phyloP scores from a whole-genome alignment of 2,113 vertebrate species.

The Erythrolamprus reginae region DNA sequence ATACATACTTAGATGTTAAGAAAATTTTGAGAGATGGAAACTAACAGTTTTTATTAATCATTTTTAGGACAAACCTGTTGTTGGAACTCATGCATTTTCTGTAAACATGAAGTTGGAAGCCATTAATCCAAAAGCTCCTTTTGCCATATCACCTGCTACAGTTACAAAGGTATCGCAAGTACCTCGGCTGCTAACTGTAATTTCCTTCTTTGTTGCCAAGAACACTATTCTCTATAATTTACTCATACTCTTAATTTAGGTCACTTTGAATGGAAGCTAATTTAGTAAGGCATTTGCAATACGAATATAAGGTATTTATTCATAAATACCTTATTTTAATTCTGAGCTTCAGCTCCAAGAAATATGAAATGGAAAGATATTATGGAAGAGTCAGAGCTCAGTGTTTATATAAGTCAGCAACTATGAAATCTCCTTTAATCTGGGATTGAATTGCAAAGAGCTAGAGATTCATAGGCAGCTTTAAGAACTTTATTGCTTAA shows the following conservation, averaged over 20 bases:
- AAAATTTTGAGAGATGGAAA: not conserved
- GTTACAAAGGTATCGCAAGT: conserved; percentile 81
- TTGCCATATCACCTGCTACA: conserved; percentile 89
- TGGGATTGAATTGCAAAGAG: not conserved
- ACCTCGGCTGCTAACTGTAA: not conserved
- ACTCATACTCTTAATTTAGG: not conserved
- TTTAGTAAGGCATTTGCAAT: not conserved
- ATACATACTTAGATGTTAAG: not conserved
- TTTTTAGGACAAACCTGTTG: conserved; percentile 83
- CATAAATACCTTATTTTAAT: not conserved
- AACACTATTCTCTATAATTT: not conserved
- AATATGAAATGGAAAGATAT: not conserved
- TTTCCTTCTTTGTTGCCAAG: not conserved
- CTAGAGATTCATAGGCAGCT: not conserved
- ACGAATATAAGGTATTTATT: not conserved
- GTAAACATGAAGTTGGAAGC: conserved; percentile 95
- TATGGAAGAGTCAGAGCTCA: not conserved
- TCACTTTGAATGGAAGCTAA: not conserved
- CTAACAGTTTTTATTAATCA: not conserved
- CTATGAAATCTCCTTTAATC: not conserved
- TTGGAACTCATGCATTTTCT: conserved; percentile 81
- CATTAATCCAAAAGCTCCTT: conserved; percentile 84
- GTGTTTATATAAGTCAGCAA: not conserved
- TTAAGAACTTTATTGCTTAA: not conserved
- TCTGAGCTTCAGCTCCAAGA: not conserved